Conservation (phyloP, 2,888 invertebrate genomes). For the Ormia ochracea region DNA sequence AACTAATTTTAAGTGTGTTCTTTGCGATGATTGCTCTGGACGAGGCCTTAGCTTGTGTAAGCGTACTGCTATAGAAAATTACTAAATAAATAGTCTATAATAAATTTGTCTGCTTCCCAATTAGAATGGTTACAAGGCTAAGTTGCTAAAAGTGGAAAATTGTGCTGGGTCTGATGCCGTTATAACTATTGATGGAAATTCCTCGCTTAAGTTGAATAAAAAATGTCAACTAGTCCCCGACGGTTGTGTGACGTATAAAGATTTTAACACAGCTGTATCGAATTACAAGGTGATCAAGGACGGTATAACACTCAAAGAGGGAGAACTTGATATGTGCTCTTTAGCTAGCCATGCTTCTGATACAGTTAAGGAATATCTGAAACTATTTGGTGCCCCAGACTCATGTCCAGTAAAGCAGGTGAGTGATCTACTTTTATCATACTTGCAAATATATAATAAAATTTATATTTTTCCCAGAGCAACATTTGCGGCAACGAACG, state of each 20-base stretch:
- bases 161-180: constrained; percentile 71
- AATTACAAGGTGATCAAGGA: constrained; percentile 76
- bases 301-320: constrained; percentile 76
- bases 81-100: neutral
- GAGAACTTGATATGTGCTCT: constrained; percentile 76
- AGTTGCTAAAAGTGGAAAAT: constrained; percentile 71
- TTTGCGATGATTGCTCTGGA: constrained; percentile 43
- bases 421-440: constrained; percentile 14
- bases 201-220: constrained; percentile 72
- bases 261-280: constrained; percentile 74
- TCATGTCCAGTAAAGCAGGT: constrained; percentile 77
- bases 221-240: constrained; percentile 77
- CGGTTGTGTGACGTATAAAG: constrained; percentile 76
- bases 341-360: constrained; percentile 66
- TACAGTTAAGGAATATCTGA: constrained; percentile 59
- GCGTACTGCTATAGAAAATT: constrained; percentile 51
- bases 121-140: constrained; percentile 75
- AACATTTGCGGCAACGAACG: constrained; percentile 75
- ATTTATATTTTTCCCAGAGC: constrained; percentile 65
- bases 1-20: constrained; percentile 17
- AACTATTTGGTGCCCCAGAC: constrained; percentile 73
- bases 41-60: constrained; percentile 71
- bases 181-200: constrained; percentile 69
- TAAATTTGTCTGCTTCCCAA: neutral
- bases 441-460: neutral